A percentile compares a stretch with the other conserved stretches of the same genome.
phyloP scores from a whole-genome alignment of 2,797 vertebrate species.

The Oceanodroma leucorhoa region DNA sequence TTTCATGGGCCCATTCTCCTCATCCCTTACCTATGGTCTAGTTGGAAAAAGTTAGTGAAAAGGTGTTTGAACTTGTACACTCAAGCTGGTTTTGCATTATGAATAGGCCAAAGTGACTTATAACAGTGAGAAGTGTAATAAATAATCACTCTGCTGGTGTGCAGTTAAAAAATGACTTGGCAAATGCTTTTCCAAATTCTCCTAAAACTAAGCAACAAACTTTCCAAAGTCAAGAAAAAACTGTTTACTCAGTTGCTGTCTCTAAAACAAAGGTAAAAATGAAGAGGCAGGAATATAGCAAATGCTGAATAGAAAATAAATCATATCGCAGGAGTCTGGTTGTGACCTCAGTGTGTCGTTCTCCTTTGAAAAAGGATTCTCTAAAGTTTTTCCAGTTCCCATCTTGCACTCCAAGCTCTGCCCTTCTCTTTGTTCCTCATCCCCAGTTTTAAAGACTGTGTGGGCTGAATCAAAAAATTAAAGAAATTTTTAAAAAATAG shows the following conservation, averaged over 20 bases:
- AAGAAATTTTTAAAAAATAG: background rate
- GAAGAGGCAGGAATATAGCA: background rate
- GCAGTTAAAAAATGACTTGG: background rate
- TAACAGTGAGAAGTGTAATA: background rate
- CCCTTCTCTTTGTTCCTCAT: background rate
- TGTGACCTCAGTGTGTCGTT: background rate
- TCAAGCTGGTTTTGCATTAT: background rate
- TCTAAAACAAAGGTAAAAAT: background rate
- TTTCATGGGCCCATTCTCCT: background rate
- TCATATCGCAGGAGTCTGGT: background rate
- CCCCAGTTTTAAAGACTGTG: background rate
- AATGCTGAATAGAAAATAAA: background rate
- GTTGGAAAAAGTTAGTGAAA: background rate
- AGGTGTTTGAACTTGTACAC: background rate
- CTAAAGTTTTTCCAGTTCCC: slow-evolving; percentile 5
- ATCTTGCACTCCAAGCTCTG: background rate
- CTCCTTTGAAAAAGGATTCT: slow-evolving; percentile 3
- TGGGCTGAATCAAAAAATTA: background rate
- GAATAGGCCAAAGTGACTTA: background rate
- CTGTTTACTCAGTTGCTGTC: background rate
- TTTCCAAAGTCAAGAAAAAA: background rate
- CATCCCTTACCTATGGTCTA: background rate
- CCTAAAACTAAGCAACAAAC: background rate
- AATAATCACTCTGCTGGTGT: background rate
- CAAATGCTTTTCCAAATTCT: background rate